Conservation (phyloP, 2,888 invertebrate genomes). For the Pycnomerus fuliginosus region DNA sequence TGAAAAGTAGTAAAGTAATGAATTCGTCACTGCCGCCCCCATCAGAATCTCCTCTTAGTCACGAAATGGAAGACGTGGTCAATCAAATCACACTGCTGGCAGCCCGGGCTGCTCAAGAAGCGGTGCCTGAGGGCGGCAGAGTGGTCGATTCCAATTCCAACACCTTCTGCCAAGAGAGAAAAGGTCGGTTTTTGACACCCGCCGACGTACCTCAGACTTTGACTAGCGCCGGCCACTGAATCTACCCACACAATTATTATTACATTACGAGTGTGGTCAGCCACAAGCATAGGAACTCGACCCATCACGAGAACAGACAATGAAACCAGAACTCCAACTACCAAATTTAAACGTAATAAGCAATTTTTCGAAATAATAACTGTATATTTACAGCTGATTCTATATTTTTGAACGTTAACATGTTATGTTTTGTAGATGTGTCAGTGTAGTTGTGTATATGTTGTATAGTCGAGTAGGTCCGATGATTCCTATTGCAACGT, state of each 20-base stretch:
- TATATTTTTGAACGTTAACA: constrained; percentile 52
- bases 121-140: constrained; percentile 43
- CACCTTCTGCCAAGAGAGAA: constrained; percentile 57
- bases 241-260: constrained; percentile 27
- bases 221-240: constrained; percentile 59
- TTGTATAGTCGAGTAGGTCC: constrained; percentile 52
- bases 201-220: constrained; percentile 56
- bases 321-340: constrained; percentile 27
- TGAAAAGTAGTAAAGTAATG: constrained; percentile 36
- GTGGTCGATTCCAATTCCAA: constrained; percentile 59
- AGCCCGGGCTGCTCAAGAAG: constrained; percentile 71
- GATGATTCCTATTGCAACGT: constrained; percentile 56
- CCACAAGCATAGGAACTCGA: constrained; percentile 30
- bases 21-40: constrained; percentile 44
- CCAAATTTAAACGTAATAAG: constrained; percentile 23
- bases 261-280: constrained; percentile 1
- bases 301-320: constrained; percentile 12
- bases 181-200: constrained; percentile 59
- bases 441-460: constrained; percentile 51
- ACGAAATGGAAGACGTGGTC: constrained; percentile 82
- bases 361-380: constrained; percentile 35
- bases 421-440: constrained; percentile 48
- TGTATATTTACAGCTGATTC: constrained; percentile 51
- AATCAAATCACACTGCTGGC: constrained; percentile 79
- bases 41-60: constrained; percentile 64